These are phyloP conservation scores for Elmis aenea DNA, from an alignment of 2,888 invertebrate genomes.

Conservation along the genomic window DNA sequence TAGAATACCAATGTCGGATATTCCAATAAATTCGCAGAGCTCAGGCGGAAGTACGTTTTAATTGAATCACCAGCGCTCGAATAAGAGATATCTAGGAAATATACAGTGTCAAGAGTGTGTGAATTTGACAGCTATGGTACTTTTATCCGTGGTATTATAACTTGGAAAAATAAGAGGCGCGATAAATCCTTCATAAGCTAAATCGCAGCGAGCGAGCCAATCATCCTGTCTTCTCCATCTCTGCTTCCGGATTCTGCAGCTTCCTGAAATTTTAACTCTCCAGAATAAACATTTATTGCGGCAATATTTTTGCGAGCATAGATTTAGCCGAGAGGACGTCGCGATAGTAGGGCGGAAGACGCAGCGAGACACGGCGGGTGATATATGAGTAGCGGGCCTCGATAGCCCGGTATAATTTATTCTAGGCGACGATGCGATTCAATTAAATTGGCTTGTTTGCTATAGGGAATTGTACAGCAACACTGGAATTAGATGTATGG, in stretches of 20 bases:
- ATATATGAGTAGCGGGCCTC: slow-evolving; percentile 30
- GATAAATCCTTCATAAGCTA: slow-evolving; percentile 41
- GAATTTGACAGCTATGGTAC: slow-evolving; percentile 38
- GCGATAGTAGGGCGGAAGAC: slow-evolving; percentile 25
- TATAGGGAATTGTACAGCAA: slow-evolving; percentile 33
- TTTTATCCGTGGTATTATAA: slow-evolving; percentile 32
- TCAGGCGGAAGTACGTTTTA: too few species aligned
- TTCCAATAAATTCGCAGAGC: too few species aligned
- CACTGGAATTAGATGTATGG: slow-evolving; percentile 41
- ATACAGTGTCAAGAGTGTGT: slow-evolving; percentile 27
- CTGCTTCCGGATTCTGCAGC: slow-evolving; percentile 24
- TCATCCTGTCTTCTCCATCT: slow-evolving; percentile 33
- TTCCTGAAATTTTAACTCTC: slow-evolving; percentile 30
- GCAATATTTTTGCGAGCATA: slow-evolving; percentile 23
- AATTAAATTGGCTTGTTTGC: slow-evolving; percentile 42
- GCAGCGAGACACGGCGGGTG: slow-evolving; percentile 23
- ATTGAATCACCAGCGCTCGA: too few species aligned
- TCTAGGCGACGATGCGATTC: slow-evolving; percentile 37
- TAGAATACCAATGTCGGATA: too few species aligned
- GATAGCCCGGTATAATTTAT: slow-evolving; percentile 36
- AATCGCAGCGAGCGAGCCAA: slow-evolving; percentile 37
- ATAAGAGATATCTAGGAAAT: slow-evolving; percentile 12
- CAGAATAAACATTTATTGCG: slow-evolving; percentile 33
- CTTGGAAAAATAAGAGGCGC: slow-evolving; percentile 33
- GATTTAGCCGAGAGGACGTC: slow-evolving; percentile 19